phyloP scores from a whole-genome alignment of 2,113 vertebrate genomes.

The Conger conger region DNA sequence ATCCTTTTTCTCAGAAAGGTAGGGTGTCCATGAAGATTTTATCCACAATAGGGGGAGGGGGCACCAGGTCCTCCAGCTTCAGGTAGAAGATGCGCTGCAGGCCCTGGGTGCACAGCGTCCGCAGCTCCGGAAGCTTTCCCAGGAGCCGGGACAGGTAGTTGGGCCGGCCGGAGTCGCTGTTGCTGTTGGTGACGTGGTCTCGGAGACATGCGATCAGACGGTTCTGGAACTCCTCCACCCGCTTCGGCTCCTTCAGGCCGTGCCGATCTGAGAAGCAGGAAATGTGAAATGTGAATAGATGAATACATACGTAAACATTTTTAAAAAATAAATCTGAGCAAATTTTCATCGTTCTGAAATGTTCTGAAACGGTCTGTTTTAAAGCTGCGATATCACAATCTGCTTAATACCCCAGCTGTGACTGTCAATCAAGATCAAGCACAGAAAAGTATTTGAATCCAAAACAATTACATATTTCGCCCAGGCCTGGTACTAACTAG shows the following conservation, averaged over 20 bases:
- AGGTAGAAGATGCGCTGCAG: constrained; percentile 93
- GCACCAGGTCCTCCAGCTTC: constrained; percentile 89
- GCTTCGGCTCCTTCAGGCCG: constrained; percentile 83
- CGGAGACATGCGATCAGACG: constrained; percentile 84
- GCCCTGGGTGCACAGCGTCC: constrained; percentile 91
- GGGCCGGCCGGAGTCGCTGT: constrained; percentile 66
- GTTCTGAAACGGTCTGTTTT: no score
- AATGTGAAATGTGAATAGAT: no score
- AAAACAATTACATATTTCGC: no score
- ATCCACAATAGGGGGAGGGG: constrained; percentile 87
- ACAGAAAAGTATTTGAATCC: no score
- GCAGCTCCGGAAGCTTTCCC: constrained; percentile 86
- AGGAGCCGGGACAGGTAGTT: constrained; percentile 85
- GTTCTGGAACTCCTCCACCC: constrained; percentile 89
- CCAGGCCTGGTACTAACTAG: no score
- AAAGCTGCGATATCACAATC: no score
- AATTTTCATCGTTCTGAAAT: no score
- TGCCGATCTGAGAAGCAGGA: constrained; percentile 75
- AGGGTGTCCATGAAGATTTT: constrained; percentile 93
- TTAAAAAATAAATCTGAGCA: no score
- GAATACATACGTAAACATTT: no score
- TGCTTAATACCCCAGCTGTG: neutral
- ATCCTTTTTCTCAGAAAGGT: constrained; percentile 75
- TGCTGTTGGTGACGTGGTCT: constrained; percentile 75
- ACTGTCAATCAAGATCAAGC: no score